Base-by-base conservation (phyloP, 2,888 invertebrate genomes). In the Leptogaster cylindrica region DNA sequence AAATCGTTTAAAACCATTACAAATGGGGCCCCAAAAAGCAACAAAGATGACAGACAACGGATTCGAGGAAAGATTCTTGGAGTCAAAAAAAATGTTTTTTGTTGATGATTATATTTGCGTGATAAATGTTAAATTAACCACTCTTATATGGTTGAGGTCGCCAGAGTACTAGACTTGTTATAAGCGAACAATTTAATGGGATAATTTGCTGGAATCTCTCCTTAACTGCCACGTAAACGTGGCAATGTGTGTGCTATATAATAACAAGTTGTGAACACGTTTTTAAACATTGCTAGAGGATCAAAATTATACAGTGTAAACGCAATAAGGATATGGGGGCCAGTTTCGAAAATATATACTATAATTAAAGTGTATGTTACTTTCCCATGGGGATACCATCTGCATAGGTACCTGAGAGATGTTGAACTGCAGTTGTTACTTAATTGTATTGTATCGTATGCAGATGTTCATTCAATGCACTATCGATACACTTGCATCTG, bases 61-160 rank as follows among this genome's bases (percentile, higher is more conserved):
- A 7, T 55, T 55, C 55, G 39, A n/a, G 20, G 55, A 36, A 55
- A 55, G 36, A 39, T 55, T 33, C 55, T 55, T n/a, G n/a, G 55
- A 55, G 36, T 55, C 55, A 55, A 55, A 55, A 55, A 23, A n/a
- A n/a, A n/a, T n/a, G n/a, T n/a, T n/a, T n/a, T n/a, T 46, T 52
- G 31, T 55, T 55, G 55, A 55, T 55, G 55, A 55, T 55, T 55
- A 55, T 36, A 55, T 55, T 55, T 55, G 25, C 55, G 18, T 55
- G 33, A 55, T 55, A 55, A 55, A 55, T 23, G 55, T 33, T 16
- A 55, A 55, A 55, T 55, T 55, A 55, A 33, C 25, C 7, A 23
- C 36, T 23, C 23, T 36, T 55, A 36, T 36, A 6, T 12, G 16
- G 16, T 46, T 8, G 23, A 23, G 16, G 2, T 55, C 55, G 52